Evolutionary conservation across 2,888 invertebrate species (phyloP), one percentile per base, ranked within the genome.

Genomic region (Drosophila pseudotakahashii): DNA sequence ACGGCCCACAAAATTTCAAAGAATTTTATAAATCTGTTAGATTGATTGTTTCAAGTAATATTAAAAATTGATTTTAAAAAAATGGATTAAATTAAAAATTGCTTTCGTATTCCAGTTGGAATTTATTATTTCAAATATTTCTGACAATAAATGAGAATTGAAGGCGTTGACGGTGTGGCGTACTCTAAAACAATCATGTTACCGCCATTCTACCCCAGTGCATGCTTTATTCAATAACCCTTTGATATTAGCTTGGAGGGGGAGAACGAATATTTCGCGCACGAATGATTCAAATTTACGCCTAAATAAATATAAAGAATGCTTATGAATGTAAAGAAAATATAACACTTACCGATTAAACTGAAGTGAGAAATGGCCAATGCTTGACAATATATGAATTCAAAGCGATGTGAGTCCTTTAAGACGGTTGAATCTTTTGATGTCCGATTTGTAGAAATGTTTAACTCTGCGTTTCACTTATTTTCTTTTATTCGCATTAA

Each of bases 221-320:
- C 70, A 64, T 68, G 13, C 45, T 10, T 14, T 63, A 23, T 66
- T 30, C 10, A 67, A 76, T 71, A 71, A 81, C 77, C 84, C 78
- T 80, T 80, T 26, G 34, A 63, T 69, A 66, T 74, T 45, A 45
- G 47, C 45, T 57, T 68, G 37, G 42, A 63, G 51, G 50, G 77
- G 73, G 61, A 58, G 81, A 39, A 44, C 39, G 42, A 75, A 84
- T 80, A 77, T 71, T 88, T 83, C 50, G 70, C 81, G 77, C 86
- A 83, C 88, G 88, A 73, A 61, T 75, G 63, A 51, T 45, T 73
- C 45, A 48, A 45, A 41, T 34, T 47, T 54, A 47, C 58, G 78
- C 60, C 41, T 62, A 68, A 77, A 81, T 64, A 52, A 75, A 73
- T 85, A 30, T 58, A 48, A 53, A 52, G 52, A 62, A 53, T 69